Percentiles rank a stretch among this genome's conserved stretches.
Evolutionary conservation across 2,113 vertebrate genomes (phyloP).

Genomic region (Poicephalus gulielmi): DNA sequence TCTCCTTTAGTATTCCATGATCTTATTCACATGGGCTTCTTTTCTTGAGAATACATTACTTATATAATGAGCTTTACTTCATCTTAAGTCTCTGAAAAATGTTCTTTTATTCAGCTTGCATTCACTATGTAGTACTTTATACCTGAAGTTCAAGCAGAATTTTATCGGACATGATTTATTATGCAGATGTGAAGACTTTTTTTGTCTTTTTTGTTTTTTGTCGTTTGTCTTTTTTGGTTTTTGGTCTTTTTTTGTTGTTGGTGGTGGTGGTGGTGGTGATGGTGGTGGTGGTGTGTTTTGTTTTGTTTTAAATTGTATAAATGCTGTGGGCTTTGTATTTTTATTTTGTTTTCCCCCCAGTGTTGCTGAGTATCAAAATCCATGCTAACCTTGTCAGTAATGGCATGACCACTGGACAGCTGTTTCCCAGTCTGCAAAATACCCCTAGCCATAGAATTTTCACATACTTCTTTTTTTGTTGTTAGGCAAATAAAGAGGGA

Average conservation of each 20-base stretch:
- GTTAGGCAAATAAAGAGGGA: neutral
- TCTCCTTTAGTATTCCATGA: neutral
- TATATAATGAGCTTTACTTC: neutral
- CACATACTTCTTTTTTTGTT: neutral
- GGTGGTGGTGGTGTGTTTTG: too few species aligned
- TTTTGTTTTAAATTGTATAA: neutral
- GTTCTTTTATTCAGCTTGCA: neutral
- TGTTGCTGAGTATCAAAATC: neutral
- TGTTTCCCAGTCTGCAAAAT: neutral
- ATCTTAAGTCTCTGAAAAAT: neutral
- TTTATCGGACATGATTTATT: neutral
- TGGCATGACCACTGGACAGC: neutral
- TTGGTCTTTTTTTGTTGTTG: too few species aligned
- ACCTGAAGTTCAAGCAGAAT: neutral
- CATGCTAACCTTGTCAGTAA: neutral
- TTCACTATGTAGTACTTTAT: neutral
- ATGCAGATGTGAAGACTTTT: neutral
- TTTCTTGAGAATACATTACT: neutral
- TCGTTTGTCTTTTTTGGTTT: too few species aligned
- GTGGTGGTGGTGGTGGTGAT: too few species aligned
- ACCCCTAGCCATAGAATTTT: neutral
- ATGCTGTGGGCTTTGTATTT: neutral
- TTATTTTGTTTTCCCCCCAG: rapidly evolving
- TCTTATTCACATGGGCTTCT: neutral
- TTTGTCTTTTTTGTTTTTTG: neutral